Conservation (phyloP, 2,797 vertebrate species). For the Poliocrania exsul region DNA sequence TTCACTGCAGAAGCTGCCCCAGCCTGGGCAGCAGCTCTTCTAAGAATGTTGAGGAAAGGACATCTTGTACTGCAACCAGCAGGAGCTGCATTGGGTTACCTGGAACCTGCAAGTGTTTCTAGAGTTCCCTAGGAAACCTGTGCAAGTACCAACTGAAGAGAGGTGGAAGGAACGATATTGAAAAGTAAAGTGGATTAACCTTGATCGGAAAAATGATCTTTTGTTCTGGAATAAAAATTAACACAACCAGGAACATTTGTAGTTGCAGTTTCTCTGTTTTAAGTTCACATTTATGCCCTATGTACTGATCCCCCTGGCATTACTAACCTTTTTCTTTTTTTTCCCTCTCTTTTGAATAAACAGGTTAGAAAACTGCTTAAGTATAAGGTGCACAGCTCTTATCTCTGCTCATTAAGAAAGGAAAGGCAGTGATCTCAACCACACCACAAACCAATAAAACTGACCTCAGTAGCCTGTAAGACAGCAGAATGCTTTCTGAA, state of each 20-base stretch:
- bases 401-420: neutral
- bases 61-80: neutral
- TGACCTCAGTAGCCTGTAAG: neutral
- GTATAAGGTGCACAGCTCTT: neutral
- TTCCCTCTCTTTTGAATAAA: neutral
- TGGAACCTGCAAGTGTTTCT: neutral
- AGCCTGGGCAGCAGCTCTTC: neutral
- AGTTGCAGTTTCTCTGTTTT: neutral
- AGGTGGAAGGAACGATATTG: neutral
- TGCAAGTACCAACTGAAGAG: neutral
- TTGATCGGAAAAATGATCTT: neutral
- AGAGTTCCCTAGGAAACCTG: neutral
- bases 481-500: neutral
- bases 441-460: neutral
- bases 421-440: neutral
- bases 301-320: neutral
- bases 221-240: neutral
- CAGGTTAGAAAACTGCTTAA: neutral
- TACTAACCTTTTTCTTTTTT: neutral
- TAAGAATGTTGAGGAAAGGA: neutral
- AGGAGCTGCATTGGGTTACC: neutral
- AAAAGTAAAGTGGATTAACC: neutral
- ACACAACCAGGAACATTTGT: neutral
- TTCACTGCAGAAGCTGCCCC: neutral
- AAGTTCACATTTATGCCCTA: neutral